These are phyloP conservation scores for Habropoda laboriosa DNA, from an alignment of 1,140 invertebrate species.

Conservation along the genomic window DNA sequence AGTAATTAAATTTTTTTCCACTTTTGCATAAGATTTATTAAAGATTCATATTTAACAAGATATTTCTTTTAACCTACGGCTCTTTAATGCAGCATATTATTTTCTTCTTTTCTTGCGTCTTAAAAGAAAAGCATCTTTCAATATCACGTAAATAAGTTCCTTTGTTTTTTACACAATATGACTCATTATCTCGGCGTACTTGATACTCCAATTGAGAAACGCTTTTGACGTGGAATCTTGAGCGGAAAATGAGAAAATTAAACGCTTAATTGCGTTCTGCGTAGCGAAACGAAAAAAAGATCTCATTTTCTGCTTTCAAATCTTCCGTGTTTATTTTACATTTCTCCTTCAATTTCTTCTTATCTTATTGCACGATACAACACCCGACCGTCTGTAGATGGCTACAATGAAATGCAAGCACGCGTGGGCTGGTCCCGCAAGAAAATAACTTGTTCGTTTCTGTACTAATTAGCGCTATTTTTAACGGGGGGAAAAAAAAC, in stretches of 20 bases:
- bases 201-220: too few species aligned
- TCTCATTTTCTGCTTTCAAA: too few species aligned
- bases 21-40: neutral
- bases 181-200: too few species aligned
- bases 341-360: neutral
- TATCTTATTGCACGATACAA: neutral
- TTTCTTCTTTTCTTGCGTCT: neutral
- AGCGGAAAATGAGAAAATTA: too few species aligned
- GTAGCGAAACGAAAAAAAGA: too few species aligned
- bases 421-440: slow-evolving; percentile 1
- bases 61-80: neutral
- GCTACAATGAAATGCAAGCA: neutral
- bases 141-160: too few species aligned
- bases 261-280: too few species aligned
- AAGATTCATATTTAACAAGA: neutral
- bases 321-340: neutral
- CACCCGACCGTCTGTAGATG: neutral
- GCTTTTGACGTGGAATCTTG: too few species aligned
- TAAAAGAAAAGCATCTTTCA: too few species aligned
- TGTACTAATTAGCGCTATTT: slow-evolving; percentile 17
- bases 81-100: neutral
- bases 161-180: too few species aligned
- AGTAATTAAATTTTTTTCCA: neutral
- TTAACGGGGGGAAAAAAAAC: neutral
- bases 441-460: neutral